A percentile compares a stretch with the other conserved stretches of the same genome.
phyloP scores from a whole-genome alignment of 2,113 vertebrate genomes.

The Percopsis transmontana region DNA sequence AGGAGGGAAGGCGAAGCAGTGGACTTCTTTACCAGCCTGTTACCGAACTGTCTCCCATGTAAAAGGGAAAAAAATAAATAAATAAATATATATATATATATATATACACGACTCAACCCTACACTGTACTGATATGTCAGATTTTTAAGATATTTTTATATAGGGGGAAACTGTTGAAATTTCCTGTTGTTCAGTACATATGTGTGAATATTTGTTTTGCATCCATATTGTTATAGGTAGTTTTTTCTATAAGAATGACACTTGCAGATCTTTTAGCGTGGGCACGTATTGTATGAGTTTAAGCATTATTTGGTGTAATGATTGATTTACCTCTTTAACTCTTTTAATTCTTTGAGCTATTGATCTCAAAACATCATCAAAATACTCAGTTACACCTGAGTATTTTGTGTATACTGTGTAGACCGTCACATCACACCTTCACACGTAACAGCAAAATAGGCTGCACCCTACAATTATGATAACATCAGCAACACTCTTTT shows the following conservation, averaged over 20 bases:
- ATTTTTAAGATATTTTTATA: conserved; percentile 84
- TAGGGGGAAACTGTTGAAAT: conserved; percentile 61
- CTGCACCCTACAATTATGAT: too few relatives aligned
- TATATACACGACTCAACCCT: conserved; percentile 56
- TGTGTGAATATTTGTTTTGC: conserved; percentile 67
- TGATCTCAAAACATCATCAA: neutral
- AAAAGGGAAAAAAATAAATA: conserved; percentile 46
- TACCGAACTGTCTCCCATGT: conserved; percentile 61
- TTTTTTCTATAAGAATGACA: conserved; percentile 67
- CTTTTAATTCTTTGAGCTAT: neutral
- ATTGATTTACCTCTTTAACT: conserved; percentile 51
- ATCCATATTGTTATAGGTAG: conserved; percentile 66
- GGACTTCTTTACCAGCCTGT: conserved; percentile 61
- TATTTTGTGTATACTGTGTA: too few relatives aligned
- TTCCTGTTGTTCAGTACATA: conserved; percentile 69
- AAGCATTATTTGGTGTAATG: conserved; percentile 17
- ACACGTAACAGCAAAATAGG: too few relatives aligned
- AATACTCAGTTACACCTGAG: too few relatives aligned
- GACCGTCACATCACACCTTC: too few relatives aligned
- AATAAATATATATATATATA: too few relatives aligned
- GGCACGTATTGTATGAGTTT: conserved; percentile 53
- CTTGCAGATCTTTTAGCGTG: conserved; percentile 63
- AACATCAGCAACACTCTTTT: too few relatives aligned
- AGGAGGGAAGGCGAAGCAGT: conserved; percentile 67
- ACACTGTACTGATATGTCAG: conserved; percentile 75